These are phyloP conservation scores for Champsocephalus esox DNA, from an alignment of 2,797 vertebrate species.

Conservation along the genomic window DNA sequence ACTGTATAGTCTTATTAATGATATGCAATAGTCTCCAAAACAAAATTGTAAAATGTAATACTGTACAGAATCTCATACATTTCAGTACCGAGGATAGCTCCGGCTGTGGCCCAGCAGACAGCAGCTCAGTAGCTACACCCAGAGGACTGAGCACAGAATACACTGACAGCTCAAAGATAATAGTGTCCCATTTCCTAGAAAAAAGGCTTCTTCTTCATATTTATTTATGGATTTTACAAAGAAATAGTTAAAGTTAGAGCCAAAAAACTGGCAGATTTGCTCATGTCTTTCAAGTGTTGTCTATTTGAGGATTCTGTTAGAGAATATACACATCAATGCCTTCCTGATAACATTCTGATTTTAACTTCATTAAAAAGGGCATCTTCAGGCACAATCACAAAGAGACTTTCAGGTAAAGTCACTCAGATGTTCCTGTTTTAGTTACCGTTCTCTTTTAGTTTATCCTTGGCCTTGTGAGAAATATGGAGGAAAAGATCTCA, in stretches of 20 bases:
- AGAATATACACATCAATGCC: too few relatives aligned
- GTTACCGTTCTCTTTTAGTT: neutral
- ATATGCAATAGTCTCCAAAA: neutral
- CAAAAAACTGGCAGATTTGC: neutral
- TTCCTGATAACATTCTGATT: neutral
- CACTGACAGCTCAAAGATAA: neutral
- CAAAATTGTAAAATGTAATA: neutral
- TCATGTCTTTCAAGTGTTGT: neutral
- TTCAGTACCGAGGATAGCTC: conserved; percentile 67
- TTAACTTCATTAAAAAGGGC: neutral
- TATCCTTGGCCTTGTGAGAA: neutral
- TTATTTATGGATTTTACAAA: neutral
- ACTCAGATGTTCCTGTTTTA: neutral
- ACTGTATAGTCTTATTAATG: neutral
- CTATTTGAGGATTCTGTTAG: neutral
- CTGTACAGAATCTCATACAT: neutral
- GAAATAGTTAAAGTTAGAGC: neutral
- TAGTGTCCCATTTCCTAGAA: fast-evolving
- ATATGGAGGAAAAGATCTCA: neutral
- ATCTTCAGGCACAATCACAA: neutral
- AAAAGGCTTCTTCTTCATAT: neutral
- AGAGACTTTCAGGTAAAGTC: neutral
- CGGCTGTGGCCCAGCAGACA: neutral
- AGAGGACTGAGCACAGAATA: conserved; percentile 24
- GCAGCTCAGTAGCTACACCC: conserved; percentile 55